These are phyloP conservation scores for Cyphomyrus discorhynchus DNA, from an alignment of 2,113 vertebrate genomes.

Conservation along the genomic window DNA sequence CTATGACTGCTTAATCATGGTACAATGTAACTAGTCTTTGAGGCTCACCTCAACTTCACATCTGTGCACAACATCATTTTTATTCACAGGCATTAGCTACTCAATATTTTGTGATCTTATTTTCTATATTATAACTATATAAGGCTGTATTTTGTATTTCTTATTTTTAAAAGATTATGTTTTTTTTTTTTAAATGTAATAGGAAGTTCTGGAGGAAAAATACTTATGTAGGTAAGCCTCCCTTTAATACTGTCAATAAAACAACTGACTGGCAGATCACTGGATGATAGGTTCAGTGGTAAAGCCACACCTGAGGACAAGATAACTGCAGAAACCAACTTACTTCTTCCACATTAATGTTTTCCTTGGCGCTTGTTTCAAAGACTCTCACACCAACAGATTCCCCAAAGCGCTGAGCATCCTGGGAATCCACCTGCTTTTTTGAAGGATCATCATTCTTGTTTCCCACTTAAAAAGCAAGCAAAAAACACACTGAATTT, in stretches of 20 bases:
- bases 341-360: slow-evolving; percentile 76
- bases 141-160: background rate
- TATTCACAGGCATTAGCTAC: background rate
- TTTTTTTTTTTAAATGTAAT: background rate
- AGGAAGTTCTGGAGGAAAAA: background rate
- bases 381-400: slow-evolving; percentile 67
- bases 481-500: background rate
- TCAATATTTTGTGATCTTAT: background rate
- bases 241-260: background rate
- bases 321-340: background rate
- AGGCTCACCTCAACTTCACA: background rate
- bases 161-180: background rate
- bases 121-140: background rate
- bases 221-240: background rate
- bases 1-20: background rate
- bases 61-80: background rate
- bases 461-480: slow-evolving; percentile 62
- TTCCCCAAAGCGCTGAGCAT: slow-evolving; percentile 65
- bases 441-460: slow-evolving; percentile 68
- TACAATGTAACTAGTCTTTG: background rate
- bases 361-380: slow-evolving; percentile 78
- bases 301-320: background rate
- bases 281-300: background rate
- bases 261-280: background rate
- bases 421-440: slow-evolving; percentile 64